Evolutionary conservation across 2,888 invertebrate genomes (phyloP).

Genomic region (Terebella lapidaria): DNA sequence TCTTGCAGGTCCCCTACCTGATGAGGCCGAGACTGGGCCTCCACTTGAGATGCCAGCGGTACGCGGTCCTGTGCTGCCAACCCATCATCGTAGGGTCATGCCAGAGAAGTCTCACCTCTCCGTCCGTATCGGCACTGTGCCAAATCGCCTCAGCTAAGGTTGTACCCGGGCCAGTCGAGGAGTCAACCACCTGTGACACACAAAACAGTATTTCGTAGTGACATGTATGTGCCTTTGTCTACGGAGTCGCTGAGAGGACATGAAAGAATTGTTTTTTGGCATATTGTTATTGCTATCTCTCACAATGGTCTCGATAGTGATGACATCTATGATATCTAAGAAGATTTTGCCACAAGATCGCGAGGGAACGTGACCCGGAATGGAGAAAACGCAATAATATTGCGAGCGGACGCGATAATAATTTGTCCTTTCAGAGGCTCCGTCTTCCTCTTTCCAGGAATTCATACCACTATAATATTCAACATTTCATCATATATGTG

Average conservation of each 20-base stretch:
- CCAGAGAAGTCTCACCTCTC: conserved; percentile 29
- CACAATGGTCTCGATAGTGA: too few relatives aligned
- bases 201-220: neutral
- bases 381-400: too few relatives aligned
- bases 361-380: too few relatives aligned
- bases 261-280: too few relatives aligned
- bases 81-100: conserved; percentile 33
- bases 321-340: neutral
- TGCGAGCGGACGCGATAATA: too few relatives aligned
- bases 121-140: conserved; percentile 28
- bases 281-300: too few relatives aligned
- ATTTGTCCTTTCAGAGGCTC: too few relatives aligned
- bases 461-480: conserved; percentile 5
- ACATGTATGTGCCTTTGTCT: too few relatives aligned
- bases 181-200: conserved; percentile 29
- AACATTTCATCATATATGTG: conserved; percentile 5
- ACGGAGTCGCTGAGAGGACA: too few relatives aligned
- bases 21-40: conserved; percentile 20
- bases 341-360: too few relatives aligned
- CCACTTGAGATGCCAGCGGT: conserved; percentile 33
- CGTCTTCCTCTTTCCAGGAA: too few relatives aligned
- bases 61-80: conserved; percentile 31
- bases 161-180: conserved; percentile 25
- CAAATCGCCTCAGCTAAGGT: conserved; percentile 31
- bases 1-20: conserved; percentile 1